Base-by-base conservation (phyloP, 2,797 vertebrate genomes). In the Percopsis omiscomaycus region DNA sequence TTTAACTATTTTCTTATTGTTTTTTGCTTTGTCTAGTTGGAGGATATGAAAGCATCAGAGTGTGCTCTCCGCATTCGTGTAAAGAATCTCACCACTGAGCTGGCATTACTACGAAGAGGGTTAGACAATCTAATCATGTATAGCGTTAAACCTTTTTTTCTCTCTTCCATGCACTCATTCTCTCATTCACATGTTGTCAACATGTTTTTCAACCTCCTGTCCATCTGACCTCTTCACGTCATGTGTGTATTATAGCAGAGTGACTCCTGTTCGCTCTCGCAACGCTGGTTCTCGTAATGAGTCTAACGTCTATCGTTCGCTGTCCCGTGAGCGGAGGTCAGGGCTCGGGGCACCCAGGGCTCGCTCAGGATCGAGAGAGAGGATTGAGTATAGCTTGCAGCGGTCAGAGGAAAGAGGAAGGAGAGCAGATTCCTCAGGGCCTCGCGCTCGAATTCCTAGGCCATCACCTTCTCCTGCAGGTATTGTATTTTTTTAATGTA, bases 31-130 rank as follows among this genome's bases (percentile, higher is more conserved):
- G 54, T 10, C 4, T 52, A 96, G 96, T 79, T 97, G 32, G 94
- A 96, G 58, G 95, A 96, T 64, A 86, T 94, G 63, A 92, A 86
- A 71, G 90, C 92, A 0, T 94, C 94, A 0, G 96, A 98, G 84
- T 86, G 93, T 28, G 89, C 88, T 49, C 90, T 98, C 53, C 92
- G 91, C 2, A 79, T 92, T 52, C 93, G 93, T 5, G 92, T 98
- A 69, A 96, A 95, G 86, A 93, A 86, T 64, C 88, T 98, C 49
- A 94, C 91, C 69, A 88, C 69, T 4, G 95, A 98, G 73, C 87
- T 98, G 83, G 93, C 92, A 0, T 27, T 92, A 15, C 91, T 94
- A 72, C 91, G 91, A 69, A 92, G 90, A 73, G 93, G 95, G 95
- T 96, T 84, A 94, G 94, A 84, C 76, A 78, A 68, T 81, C 77